Evolutionary conservation across 2,888 invertebrate species (phyloP).

Genomic region (Coleophora flavipennella): DNA sequence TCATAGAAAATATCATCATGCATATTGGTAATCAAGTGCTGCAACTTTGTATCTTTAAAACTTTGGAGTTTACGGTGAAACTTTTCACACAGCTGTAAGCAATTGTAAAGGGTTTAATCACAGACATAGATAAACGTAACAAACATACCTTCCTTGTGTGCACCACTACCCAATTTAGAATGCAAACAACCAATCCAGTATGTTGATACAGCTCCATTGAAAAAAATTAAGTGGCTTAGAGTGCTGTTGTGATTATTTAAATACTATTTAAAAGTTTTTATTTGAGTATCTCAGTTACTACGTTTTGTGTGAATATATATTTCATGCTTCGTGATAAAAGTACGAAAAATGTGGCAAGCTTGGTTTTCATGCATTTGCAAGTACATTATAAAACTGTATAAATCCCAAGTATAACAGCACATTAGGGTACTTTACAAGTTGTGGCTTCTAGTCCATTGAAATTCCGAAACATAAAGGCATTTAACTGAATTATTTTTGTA

Average conservation of each 20-base stretch:
- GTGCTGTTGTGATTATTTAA: not conserved
- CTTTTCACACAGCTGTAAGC: conserved; percentile 54
- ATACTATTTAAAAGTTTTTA: not conserved
- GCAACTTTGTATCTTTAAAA: conserved; percentile 51
- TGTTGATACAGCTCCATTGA: too few relatives aligned
- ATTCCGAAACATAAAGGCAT: not conserved
- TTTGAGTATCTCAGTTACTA: not conserved
- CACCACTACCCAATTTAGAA: too few relatives aligned
- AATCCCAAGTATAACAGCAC: not conserved
- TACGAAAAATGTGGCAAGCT: not conserved
- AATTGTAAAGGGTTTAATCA: too few relatives aligned
- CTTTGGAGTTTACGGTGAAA: conserved; percentile 48
- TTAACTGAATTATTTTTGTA: not conserved
- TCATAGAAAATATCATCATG: conserved; percentile 64
- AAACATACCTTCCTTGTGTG: too few relatives aligned
- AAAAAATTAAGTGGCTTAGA: too few relatives aligned
- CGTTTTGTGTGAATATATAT: not conserved
- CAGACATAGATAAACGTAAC: too few relatives aligned
- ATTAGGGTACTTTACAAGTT: too few relatives aligned
- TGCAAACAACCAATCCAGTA: too few relatives aligned
- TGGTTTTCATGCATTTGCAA: not conserved
- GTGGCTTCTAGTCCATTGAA: too few relatives aligned
- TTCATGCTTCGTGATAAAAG: not conserved
- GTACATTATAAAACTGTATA: not conserved
- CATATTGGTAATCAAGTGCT: conserved; percentile 49